phyloP scores from a whole-genome alignment of 2,888 invertebrate genomes.

The Odontocolon sp. region DNA sequence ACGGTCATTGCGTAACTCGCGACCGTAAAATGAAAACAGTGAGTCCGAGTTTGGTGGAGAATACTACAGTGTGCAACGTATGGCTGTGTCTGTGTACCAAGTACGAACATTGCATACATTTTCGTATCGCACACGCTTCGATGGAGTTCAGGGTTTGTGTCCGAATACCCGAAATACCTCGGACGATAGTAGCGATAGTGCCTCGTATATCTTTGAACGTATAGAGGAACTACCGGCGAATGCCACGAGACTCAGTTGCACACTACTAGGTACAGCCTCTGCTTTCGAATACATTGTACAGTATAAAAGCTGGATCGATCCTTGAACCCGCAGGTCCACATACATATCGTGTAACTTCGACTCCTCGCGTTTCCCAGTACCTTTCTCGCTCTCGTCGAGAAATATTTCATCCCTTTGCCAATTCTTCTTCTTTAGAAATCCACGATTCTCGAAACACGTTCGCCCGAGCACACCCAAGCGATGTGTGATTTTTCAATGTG shows the following conservation, averaged over 20 bases:
- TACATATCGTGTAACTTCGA: slow-evolving; percentile 17
- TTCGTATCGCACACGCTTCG: slow-evolving; percentile 3
- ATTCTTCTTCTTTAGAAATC: slow-evolving; percentile 50
- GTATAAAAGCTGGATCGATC: slow-evolving; percentile 48
- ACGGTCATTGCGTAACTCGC: neutral
- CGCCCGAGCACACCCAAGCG: slow-evolving; percentile 6
- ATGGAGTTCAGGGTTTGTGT: neutral
- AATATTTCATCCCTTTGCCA: slow-evolving; percentile 52
- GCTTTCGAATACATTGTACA: slow-evolving; percentile 26
- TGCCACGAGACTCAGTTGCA: slow-evolving; percentile 22
- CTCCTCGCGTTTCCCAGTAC: neutral
- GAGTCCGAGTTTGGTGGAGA: neutral
- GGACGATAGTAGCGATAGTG: neutral
- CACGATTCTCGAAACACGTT: slow-evolving; percentile 16
- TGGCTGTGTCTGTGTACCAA: neutral
- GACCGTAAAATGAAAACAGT: neutral
- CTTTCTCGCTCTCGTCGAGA: slow-evolving; percentile 2
- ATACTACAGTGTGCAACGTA: no score
- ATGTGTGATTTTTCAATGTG: neutral
- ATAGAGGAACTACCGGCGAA: slow-evolving; percentile 35
- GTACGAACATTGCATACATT: neutral
- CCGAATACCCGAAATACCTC: slow-evolving; percentile 21
- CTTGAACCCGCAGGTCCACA: slow-evolving; percentile 15
- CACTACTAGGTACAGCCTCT: slow-evolving; percentile 36
- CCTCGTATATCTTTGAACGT: slow-evolving; percentile 22